Conservation (phyloP, 2,113 vertebrate genomes). For the Hippocampus abdominalis region DNA sequence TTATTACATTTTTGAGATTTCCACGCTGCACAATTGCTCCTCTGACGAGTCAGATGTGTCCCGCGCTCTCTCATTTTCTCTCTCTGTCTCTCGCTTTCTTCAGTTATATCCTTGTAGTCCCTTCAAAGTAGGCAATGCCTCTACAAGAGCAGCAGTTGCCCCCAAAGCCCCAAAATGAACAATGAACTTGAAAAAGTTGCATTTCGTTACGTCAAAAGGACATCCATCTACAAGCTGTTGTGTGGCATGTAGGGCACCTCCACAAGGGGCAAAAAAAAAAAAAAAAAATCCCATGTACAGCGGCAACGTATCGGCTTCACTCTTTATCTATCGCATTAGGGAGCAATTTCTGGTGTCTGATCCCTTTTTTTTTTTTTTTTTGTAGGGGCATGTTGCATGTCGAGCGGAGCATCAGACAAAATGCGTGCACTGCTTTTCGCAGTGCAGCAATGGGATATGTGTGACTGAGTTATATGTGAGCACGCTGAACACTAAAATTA, state of each 20-base stretch:
- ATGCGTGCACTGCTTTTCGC: neutral
- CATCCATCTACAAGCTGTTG: neutral
- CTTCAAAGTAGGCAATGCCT: neutral
- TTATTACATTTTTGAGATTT: conserved; percentile 30
- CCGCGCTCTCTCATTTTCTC: neutral
- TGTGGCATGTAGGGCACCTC: too few species aligned
- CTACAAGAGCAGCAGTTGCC: neutral
- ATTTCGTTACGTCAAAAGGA: neutral
- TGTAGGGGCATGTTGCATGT: too few species aligned
- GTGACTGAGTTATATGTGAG: neutral
- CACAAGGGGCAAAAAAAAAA: too few species aligned
- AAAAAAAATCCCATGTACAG: too few species aligned
- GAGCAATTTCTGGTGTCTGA: too few species aligned
- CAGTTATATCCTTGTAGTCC: neutral
- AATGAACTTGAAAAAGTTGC: neutral
- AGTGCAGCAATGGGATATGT: neutral
- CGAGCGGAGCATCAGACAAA: neutral
- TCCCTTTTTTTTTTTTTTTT: too few species aligned
- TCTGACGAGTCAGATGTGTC: neutral
- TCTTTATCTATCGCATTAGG: too few species aligned
- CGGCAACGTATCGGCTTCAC: too few species aligned
- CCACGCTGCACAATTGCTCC: neutral
- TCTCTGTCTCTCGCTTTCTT: neutral
- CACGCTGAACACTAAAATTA: neutral
- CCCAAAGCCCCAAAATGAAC: neutral